Evolutionary conservation across 2,888 invertebrate species (phyloP).

Genomic region (Amphipoea oculea): DNA sequence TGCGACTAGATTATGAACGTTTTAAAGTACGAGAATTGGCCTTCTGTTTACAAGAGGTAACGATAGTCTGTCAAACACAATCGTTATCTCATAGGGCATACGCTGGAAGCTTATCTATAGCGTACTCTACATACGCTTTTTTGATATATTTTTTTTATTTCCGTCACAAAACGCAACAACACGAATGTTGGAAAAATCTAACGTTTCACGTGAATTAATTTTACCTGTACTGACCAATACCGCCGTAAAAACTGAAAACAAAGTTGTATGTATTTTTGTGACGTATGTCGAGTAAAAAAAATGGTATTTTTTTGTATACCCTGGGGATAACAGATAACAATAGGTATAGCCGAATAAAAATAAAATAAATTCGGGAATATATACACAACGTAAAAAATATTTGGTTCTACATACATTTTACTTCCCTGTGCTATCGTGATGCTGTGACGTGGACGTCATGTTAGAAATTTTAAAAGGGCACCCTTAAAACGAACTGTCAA

Average conservation of each 20-base stretch:
- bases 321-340: neutral
- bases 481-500: neutral
- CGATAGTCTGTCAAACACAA: too few species aligned
- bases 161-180: neutral
- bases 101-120: too few species aligned
- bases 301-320: neutral
- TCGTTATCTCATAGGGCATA: too few species aligned
- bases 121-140: too few species aligned
- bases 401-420: neutral
- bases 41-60: too few species aligned
- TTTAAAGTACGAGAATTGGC: too few species aligned
- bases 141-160: neutral
- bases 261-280: neutral
- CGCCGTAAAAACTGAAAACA: slow-evolving; percentile 12
- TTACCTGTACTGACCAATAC: neutral
- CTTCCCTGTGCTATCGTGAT: neutral
- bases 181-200: neutral
- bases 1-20: too few species aligned
- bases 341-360: neutral
- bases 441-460: neutral
- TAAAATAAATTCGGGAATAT: neutral
- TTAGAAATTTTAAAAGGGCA: neutral
- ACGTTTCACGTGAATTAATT: slow-evolving; percentile 5
- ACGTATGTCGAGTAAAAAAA: neutral
- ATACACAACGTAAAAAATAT: neutral